A percentile compares a stretch with the other conserved stretches of the same genome.
Conservation (phyloP, 2,797 vertebrate genomes). For the Enoplosus armatus region DNA sequence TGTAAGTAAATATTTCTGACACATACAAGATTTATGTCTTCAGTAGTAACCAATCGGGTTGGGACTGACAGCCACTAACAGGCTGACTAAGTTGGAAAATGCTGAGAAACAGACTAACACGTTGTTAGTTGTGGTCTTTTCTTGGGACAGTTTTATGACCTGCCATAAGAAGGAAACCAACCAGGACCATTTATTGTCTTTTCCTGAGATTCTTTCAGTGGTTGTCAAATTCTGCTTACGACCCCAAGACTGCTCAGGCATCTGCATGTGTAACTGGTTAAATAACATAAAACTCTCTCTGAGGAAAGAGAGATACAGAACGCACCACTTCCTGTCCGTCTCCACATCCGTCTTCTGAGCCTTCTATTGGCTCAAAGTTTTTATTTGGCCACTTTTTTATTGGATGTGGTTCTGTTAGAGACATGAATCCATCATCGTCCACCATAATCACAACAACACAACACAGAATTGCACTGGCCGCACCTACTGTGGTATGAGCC, state of each 20-base stretch:
- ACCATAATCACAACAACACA: conserved; percentile 23
- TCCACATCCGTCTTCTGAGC: neutral
- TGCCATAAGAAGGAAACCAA: conserved; percentile 33
- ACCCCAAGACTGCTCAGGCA: neutral
- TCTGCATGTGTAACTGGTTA: conserved; percentile 34
- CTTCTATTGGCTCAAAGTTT: neutral
- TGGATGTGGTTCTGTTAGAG: conserved; percentile 22
- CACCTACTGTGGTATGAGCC: conserved; percentile 31
- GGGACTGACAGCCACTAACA: neutral
- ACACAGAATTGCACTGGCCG: conserved; percentile 5
- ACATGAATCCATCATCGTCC: conserved; percentile 31
- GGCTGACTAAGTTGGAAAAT: neutral
- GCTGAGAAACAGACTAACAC: neutral
- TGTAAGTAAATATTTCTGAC: neutral
- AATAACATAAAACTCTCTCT: conserved; percentile 40
- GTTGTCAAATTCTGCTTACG: conserved; percentile 21
- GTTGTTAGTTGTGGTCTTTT: neutral
- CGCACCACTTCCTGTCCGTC: neutral
- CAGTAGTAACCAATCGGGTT: neutral
- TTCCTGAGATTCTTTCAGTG: conserved; percentile 27
- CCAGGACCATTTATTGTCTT: conserved; percentile 25
- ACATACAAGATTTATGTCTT: neutral
- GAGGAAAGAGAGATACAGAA: conserved; percentile 13
- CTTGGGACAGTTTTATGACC: conserved; percentile 23
- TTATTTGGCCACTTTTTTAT: conserved; percentile 11